Evolutionary conservation across 2,888 invertebrate species (phyloP).

Genomic region (Xylota segnis): DNA sequence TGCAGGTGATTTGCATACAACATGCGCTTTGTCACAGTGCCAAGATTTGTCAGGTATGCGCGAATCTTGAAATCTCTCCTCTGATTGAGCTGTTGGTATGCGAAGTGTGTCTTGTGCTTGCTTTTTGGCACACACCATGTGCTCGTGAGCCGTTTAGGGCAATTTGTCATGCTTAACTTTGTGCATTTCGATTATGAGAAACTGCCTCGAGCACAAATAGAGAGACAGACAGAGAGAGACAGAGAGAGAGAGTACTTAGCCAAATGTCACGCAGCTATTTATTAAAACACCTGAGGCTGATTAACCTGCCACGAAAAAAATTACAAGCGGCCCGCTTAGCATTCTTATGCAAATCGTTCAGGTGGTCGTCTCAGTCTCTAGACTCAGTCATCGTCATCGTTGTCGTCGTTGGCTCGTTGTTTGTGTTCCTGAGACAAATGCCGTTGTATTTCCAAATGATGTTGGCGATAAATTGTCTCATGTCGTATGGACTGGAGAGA

Average conservation of each 20-base stretch:
- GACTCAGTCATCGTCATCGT: conserved; percentile 43
- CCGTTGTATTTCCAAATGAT: conserved; percentile 66
- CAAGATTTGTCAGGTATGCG: conserved; percentile 47
- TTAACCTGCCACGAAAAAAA: conserved; percentile 68
- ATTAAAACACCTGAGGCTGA: conserved; percentile 73
- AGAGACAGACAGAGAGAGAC: conserved; percentile 7
- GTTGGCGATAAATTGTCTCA: conserved; percentile 74
- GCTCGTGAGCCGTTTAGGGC: conserved; percentile 38
- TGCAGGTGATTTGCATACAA: conserved; percentile 72
- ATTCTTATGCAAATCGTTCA: conserved; percentile 76
- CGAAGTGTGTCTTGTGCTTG: conserved; percentile 28
- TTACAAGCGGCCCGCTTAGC: conserved; percentile 47
- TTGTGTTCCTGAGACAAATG: conserved; percentile 68
- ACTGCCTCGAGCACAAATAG: conserved; percentile 13
- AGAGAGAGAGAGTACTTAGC: conserved; percentile 28
- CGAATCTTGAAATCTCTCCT: conserved; percentile 64
- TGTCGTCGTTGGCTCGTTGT: conserved; percentile 9
- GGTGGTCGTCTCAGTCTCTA: conserved; percentile 68
- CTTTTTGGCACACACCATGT: conserved; percentile 15
- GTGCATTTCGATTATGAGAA: conserved; percentile 41
- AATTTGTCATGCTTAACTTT: conserved; percentile 72
- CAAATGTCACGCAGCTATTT: conserved; percentile 75
- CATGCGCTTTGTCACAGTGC: conserved; percentile 63
- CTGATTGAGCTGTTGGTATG: conserved; percentile 75
- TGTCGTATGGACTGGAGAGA: conserved; percentile 45